Base-by-base conservation (phyloP, 2,888 invertebrate genomes). In the Psylliodes chrysocephalus region DNA sequence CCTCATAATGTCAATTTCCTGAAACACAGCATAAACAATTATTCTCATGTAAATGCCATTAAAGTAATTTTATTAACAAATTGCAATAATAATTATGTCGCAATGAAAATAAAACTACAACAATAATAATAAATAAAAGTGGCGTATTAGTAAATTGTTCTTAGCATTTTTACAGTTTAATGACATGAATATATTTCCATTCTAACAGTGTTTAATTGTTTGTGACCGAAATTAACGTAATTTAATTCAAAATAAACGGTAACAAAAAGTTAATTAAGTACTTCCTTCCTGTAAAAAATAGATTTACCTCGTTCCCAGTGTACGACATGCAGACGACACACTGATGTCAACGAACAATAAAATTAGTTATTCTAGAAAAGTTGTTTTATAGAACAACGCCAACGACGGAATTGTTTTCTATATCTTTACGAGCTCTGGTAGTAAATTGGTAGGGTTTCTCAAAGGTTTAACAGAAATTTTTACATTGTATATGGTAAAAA, bases 191-290 rank as follows among this genome's bases (percentile, higher is more conserved):
- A 51, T 65, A 66, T 67, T 66, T 64, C 54, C 60, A 63, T 71
- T 67, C 65, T 71, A 71, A 72, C 68, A 62, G 67, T 71, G 72
- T 70, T 73, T 73, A 73, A 73, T 71, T 73, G 72, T 42, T 68
- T 70, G 73, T 73, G 70, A 72, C 72, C 69, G 65, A 67, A 69
- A 66, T 69, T 64, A 57, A 63, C 61, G 53, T 68, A 69, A 71
- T 71, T 70, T 68, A 65, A 62, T 65, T 52, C 40, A 66, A 66
- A 71, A 71, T 66, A 67, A 73, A 71, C 67, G 72, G 51, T 63
- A 63, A 64, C 60, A 63, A 67, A 68, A 69, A 71, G 56, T 68
- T 71, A 72, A 72, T 73, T 73, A 72, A 72, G 70, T 73, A 63
- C 61, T 65, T 69, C 66, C 68, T 73, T 73, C 73, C 73, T 64